Conservation (phyloP, 2,113 vertebrate species). For the Pandion haliaetus region DNA sequence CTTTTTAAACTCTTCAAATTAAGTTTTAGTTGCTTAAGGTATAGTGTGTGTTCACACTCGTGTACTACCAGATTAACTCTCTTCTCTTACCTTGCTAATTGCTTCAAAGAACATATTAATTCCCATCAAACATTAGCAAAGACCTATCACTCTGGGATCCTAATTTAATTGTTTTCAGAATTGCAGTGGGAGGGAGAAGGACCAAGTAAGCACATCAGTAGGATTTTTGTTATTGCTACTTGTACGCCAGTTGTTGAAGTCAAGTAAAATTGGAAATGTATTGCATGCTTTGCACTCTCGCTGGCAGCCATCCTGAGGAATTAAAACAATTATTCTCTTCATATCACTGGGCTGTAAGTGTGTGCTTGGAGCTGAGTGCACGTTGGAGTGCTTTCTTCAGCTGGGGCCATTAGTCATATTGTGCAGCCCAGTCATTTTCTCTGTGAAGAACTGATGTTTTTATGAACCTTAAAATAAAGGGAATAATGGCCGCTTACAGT, state of each 20-base stretch:
- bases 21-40: neutral
- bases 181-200: neutral
- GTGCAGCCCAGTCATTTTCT: neutral
- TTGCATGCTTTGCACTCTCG: neutral
- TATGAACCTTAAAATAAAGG: constrained; percentile 16
- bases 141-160: neutral
- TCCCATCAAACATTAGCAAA: neutral
- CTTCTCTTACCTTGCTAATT: neutral
- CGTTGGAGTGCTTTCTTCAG: neutral
- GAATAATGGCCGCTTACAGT: neutral
- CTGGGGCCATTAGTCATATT: neutral
- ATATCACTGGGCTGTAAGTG: neutral
- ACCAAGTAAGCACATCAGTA: neutral
- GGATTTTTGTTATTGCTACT: neutral
- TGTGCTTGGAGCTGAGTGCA: neutral
- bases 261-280: neutral
- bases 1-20: neutral
- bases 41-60: neutral
- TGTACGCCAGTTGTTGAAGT: neutral
- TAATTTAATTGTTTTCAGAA: neutral
- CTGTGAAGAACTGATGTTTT: neutral
- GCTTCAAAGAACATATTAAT: neutral
- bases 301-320: neutral
- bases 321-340: constrained; percentile 25
- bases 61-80: neutral